These are phyloP conservation scores for Rhinoraja longicauda DNA, from an alignment of 2,797 vertebrate species.

Conservation along the genomic window DNA sequence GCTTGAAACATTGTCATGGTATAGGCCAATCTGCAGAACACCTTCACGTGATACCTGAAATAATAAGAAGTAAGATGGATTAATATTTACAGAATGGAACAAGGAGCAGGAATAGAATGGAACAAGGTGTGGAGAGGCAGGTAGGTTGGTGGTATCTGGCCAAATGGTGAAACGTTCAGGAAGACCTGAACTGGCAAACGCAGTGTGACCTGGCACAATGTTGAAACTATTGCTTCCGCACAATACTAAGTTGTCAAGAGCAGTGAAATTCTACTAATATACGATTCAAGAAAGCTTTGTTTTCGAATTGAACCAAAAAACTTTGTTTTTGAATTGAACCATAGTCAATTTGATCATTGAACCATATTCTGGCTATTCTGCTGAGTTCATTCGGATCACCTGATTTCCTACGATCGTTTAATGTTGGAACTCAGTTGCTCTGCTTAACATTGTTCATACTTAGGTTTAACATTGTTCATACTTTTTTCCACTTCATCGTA, in stretches of 20 bases:
- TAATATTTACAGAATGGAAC: too few species aligned
- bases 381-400: neutral
- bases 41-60: slow-evolving; percentile 17
- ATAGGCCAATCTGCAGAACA: neutral
- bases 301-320: too few species aligned
- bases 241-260: too few species aligned
- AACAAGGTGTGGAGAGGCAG: neutral
- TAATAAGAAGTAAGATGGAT: neutral
- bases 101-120: too few species aligned
- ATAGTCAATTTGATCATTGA: too few species aligned
- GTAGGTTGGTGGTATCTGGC: neutral
- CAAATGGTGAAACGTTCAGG: neutral
- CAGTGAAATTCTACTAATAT: too few species aligned
- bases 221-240: neutral
- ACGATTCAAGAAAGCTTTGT: neutral
- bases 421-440: neutral
- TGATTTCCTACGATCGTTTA: neutral
- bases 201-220: neutral
- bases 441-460: neutral
- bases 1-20: too few species aligned
- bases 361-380: neutral
- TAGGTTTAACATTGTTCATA: too few species aligned
- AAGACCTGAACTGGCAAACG: neutral
- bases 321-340: too few species aligned
- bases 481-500: neutral